Base-by-base conservation (phyloP, 2,113 vertebrate genomes). In the Lycocorax pyrrhopterus region DNA sequence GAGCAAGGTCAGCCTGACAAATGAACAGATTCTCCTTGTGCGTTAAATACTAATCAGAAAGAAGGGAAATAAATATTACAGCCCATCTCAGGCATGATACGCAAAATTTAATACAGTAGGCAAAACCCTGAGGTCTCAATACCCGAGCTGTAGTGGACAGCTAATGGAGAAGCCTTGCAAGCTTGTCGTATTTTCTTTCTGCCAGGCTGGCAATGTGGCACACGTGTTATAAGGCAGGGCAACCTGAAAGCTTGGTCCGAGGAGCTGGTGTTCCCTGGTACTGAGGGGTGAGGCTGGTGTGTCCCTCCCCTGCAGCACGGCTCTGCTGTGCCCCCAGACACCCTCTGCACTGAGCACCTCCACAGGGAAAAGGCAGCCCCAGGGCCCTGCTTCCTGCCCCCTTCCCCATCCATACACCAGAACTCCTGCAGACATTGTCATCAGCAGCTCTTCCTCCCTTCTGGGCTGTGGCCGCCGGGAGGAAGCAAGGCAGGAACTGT, bases 241-340 rank as follows among this genome's bases (percentile, higher is more conserved):
- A 66, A 25, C 53, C 76, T 22, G 44, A 62, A 35, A 32, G 14
- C 16, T 51, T 72, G 56, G 23, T 72, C 52, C 47, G 43, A 62
- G 39, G 47, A 41, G 33, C 20, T 64, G 71, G 8, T 17, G 10
- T 37, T 23, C 41, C 46, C 32, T 27, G n/a, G 13, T 10, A 35
- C 21, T 0, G 0, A 26, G 64, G 41, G 7, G 30, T 16, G 23
- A 47, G 32, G 37, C 12, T 0, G 0, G 33, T 10, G 41, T 30
- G 37, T 78, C 51, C 51, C 35, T 35, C 10, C n/a, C 46, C 55
- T 73, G 41, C 23, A 56, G n/a, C 47, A 55, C 0, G 0, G 39
- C 33, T 44, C 29, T 37, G 46, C 59, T 32, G 19, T 1, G 4
- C 13, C 67, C 47, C n/a, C 35, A 10, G 41, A 27, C 19, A 12